Conservation (phyloP, 2,797 vertebrate species). For the Manis pentadactyla region DNA sequence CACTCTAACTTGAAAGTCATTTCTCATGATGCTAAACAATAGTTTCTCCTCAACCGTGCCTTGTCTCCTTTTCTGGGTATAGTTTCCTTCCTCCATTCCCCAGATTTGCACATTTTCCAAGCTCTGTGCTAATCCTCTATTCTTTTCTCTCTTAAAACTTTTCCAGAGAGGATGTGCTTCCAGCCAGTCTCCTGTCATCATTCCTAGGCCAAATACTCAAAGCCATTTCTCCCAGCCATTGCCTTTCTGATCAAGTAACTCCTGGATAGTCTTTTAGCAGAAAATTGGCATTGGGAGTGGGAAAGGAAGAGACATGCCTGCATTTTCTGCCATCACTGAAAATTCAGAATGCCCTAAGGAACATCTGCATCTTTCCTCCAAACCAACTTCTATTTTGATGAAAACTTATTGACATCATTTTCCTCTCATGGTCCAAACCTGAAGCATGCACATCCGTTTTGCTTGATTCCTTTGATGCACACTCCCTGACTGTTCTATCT, state of each 20-base stretch:
- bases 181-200: neutral
- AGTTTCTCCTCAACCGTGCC: neutral
- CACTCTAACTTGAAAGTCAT: neutral
- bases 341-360: neutral
- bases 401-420: neutral
- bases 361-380: neutral
- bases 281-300: neutral
- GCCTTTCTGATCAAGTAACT: neutral
- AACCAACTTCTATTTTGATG: neutral
- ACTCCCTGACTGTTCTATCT: neutral
- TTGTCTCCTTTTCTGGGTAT: neutral
- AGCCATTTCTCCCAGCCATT: neutral
- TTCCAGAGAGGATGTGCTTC: too few relatives aligned
- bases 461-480: neutral
- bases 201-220: neutral
- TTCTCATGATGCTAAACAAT: neutral
- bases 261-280: neutral
- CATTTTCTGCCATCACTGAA: neutral
- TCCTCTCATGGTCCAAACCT: neutral
- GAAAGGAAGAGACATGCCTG: neutral
- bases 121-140: neutral
- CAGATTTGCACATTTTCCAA: neutral
- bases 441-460: neutral
- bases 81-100: neutral
- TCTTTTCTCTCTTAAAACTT: neutral